Evolutionary conservation across 2,113 vertebrate genomes (phyloP).

Genomic region (Onychorhynchus coronatus): DNA sequence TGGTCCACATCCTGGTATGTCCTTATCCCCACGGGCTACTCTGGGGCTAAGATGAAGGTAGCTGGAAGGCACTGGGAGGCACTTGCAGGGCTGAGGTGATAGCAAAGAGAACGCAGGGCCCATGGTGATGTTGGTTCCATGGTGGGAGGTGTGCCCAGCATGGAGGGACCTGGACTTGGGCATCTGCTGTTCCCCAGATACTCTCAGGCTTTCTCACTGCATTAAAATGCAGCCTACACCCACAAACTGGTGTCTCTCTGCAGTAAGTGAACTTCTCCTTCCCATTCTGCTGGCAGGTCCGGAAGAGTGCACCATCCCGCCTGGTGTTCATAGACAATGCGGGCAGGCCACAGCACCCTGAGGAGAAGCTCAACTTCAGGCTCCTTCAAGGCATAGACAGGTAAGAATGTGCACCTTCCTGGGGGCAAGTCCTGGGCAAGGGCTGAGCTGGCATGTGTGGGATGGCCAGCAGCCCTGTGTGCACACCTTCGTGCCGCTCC

Average conservation of each 20-base stretch:
- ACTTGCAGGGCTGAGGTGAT: not conserved
- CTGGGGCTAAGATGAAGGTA: not conserved
- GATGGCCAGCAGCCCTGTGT: not conserved
- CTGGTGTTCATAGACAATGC: slow-evolving; percentile 94
- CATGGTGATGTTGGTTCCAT: too few relatives aligned
- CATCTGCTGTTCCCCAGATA: not conserved
- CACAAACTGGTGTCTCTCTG: accelerated
- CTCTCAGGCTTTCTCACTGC: not conserved
- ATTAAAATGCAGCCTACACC: not conserved
- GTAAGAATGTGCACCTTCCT: slow-evolving; percentile 61
- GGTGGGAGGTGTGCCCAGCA: not conserved
- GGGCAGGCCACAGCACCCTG: slow-evolving; percentile 77
- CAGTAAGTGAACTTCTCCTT: not conserved
- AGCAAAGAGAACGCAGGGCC: not conserved
- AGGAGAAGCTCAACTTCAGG: slow-evolving; percentile 88
- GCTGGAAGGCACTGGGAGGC: not conserved
- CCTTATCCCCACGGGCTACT: not conserved
- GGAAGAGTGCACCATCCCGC: slow-evolving; percentile 75
- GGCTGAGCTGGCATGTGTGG: accelerated
- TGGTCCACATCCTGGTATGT: slow-evolving; percentile 93
- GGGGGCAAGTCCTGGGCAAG: accelerated
- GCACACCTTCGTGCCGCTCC: not conserved
- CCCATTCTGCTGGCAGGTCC: slow-evolving; percentile 74
- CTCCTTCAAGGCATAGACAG: slow-evolving; percentile 86
- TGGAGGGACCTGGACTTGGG: accelerated